Percentiles rank a stretch among this genome's conserved stretches.
phyloP scores from a whole-genome alignment of 2,888 invertebrate species.

The Hermaeophaga mercurialis region DNA sequence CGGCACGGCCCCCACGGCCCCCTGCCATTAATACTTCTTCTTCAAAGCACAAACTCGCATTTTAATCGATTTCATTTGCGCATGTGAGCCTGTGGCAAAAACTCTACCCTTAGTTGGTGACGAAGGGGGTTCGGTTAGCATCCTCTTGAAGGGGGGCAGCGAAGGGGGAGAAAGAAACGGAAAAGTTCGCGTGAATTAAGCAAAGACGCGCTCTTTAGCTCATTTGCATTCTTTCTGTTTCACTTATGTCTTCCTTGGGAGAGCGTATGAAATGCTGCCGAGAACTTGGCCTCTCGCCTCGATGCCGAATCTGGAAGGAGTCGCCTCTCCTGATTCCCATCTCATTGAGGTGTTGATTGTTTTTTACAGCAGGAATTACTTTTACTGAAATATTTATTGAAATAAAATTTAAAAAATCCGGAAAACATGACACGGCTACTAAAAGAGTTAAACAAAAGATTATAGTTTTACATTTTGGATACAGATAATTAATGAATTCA shows the following conservation, averaged over 20 bases:
- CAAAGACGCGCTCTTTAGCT: slow-evolving; percentile 58
- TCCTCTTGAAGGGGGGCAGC: slow-evolving; percentile 30
- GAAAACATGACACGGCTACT: too few relatives aligned
- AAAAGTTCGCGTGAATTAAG: slow-evolving; percentile 59
- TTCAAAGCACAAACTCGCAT: slow-evolving; percentile 67
- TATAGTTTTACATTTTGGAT: too few relatives aligned
- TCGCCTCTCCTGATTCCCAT: slow-evolving; percentile 1
- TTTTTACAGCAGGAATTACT: too few relatives aligned
- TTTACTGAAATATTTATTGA: too few relatives aligned
- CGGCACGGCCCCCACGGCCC: slow-evolving; percentile 45
- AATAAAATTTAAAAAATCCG: too few relatives aligned
- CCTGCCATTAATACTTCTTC: slow-evolving; percentile 61
- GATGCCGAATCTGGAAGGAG: slow-evolving; percentile 2
- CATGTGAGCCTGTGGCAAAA: slow-evolving; percentile 66
- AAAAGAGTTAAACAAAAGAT: too few relatives aligned
- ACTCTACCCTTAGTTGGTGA: slow-evolving; percentile 56
- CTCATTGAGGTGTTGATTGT: slow-evolving; percentile 8
- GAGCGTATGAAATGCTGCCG: slow-evolving; percentile 24
- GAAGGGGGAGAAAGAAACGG: slow-evolving; percentile 56
- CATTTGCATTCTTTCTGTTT: slow-evolving; percentile 56
- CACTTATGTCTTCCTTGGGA: slow-evolving; percentile 43
- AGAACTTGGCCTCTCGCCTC: slow-evolving; percentile 4
- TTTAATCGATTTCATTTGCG: slow-evolving; percentile 74
- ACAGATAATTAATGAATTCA: too few relatives aligned
- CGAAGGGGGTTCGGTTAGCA: slow-evolving; percentile 45